phyloP scores from a whole-genome alignment of 2,797 vertebrate genomes.

The Carapus acus region DNA sequence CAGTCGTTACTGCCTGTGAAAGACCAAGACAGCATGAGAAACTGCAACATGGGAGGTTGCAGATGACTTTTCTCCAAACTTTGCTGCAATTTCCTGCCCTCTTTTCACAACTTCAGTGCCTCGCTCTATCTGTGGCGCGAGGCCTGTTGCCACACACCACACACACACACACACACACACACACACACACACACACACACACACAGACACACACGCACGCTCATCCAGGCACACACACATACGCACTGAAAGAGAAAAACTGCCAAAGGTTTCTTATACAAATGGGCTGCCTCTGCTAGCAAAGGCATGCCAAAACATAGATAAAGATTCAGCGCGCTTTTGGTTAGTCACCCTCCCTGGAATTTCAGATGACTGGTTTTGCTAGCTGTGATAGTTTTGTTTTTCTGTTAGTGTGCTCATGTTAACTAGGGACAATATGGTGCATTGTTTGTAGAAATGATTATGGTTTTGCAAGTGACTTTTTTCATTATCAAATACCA shows the following conservation, averaged over 20 bases:
- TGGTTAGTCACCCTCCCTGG: conserved; percentile 17
- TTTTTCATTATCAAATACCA: no score
- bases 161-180: no score
- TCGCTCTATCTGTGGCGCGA: conserved; percentile 68
- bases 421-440: conserved; percentile 20
- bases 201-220: no score
- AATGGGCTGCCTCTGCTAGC: conserved; percentile 36
- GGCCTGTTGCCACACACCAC: conserved; percentile 68
- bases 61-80: conserved; percentile 48
- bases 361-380: background rate
- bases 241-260: conserved; percentile 58
- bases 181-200: no score
- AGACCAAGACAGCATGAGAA: conserved; percentile 5
- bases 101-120: conserved; percentile 71
- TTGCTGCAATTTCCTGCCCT: conserved; percentile 74
- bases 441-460: no score
- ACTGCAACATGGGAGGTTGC: conserved; percentile 29
- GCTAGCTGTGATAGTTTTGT: background rate
- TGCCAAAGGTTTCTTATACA: conserved; percentile 39
- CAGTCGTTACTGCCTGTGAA: no score
- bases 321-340: conserved; percentile 15
- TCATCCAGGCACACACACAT: no score
- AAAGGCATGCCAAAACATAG: conserved; percentile 12
- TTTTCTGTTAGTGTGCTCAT: conserved; percentile 13
- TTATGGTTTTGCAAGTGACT: no score